Base-by-base conservation (phyloP, 2,113 vertebrate species). In the Morone chrysops region DNA sequence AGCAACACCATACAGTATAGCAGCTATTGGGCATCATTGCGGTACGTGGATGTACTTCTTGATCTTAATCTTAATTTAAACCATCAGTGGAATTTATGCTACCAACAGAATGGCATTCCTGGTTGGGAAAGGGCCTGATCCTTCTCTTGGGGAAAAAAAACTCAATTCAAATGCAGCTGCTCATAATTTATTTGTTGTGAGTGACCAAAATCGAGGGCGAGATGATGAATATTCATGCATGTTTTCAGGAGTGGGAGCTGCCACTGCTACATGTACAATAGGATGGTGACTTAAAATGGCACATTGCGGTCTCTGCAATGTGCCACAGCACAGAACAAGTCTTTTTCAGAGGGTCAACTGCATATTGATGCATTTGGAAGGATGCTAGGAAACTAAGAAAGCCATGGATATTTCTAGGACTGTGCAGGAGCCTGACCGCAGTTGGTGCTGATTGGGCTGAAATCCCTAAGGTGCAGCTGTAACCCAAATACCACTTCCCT, bases 401-500 rank as follows among this genome's bases (percentile, higher is more conserved):
- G 50, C 0, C 8, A 47, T 17, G 50, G 45, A 41, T 81, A 72
- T 81, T 87, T 92, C 70, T 81, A 48, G 85, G 74, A 60, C 75
- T 82, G 62, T n/a, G 81, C 73, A 45, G 47, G 57, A 61, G 69
- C 8, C 45, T 40, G 67, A 36, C 51, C 80, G 70, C 67, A 72
- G 56, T 53, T 69, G 62, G 67, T 88, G 73, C 82, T 66, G 87
- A 83, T 70, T 78, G 77, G 84, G 43, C 70, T 77, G 83, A 82
- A 82, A 75, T 88, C 81, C 83, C 91, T 60, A 70, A 56, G 73
- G 85, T 87, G 78, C 78, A 68, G 71, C 84, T 80, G 82, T 89
- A 91, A 93, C 91, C 93, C 83, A 92, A 88, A 94, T 90, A 89
- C 72, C 0, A 25, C 47, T 59, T 63, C 51, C 50, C 54, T 74